Evolutionary conservation across 2,113 vertebrate genomes (phyloP).

Genomic region (Microtus richardsoni): DNA sequence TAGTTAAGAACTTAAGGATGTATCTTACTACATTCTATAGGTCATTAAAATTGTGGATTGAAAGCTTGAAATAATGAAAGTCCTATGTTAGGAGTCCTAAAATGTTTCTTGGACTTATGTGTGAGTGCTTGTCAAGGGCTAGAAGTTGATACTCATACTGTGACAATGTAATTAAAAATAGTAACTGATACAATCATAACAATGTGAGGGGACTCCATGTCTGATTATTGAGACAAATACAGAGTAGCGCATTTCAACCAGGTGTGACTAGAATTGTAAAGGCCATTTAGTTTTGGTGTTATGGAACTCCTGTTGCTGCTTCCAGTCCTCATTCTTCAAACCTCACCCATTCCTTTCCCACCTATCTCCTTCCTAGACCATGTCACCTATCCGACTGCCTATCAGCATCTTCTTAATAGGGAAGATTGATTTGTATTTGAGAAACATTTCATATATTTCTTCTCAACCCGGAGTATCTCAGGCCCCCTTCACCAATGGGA

Average conservation of each 20-base stretch:
- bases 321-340: not conserved
- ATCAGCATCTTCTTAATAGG: not conserved
- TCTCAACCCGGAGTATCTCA: not conserved
- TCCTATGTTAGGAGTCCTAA: not conserved
- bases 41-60: not conserved
- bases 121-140: not conserved
- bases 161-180: not conserved
- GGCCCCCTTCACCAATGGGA: not conserved
- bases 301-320: not conserved
- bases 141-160: slow-evolving; percentile 21
- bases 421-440: not conserved
- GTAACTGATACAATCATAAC: not conserved
- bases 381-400: not conserved
- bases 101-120: not conserved
- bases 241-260: not conserved
- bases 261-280: not conserved
- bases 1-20: not conserved
- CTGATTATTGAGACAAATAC: not conserved
- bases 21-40: not conserved
- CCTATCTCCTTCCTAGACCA: not conserved
- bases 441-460: not conserved
- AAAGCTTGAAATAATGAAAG: slow-evolving; percentile 2
- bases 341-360: not conserved
- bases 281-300: too few relatives aligned
- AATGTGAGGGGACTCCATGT: not conserved